These are phyloP conservation scores for Mylabris phalerata DNA, from an alignment of 1,140 invertebrate genomes.

Conservation along the genomic window DNA sequence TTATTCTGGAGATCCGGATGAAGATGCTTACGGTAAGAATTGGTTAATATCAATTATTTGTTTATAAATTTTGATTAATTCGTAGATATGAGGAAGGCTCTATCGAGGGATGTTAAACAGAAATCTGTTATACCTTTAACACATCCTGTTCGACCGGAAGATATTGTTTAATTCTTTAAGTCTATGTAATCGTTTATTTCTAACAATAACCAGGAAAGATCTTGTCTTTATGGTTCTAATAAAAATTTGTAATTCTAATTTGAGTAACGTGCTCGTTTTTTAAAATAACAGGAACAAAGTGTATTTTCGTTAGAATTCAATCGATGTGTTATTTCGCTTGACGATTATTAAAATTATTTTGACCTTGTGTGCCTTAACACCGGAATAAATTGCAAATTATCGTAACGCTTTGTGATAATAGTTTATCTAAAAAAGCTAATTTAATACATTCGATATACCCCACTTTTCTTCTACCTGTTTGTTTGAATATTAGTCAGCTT, in stretches of 20 bases:
- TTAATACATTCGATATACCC: too few species aligned
- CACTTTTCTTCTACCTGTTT: background rate
- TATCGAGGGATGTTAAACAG: conserved; percentile 86
- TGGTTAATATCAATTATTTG: background rate
- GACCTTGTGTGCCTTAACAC: too few species aligned
- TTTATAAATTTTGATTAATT: conserved; percentile 20
- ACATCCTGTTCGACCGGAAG: conserved; percentile 92
- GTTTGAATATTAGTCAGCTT: background rate
- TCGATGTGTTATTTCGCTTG: too few species aligned
- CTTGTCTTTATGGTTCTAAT: background rate
- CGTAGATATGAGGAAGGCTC: conserved; percentile 96
- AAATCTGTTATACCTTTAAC: conserved; percentile 89
- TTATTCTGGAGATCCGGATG: conserved; percentile 94
- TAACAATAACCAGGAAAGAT: background rate
- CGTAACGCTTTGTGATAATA: too few species aligned
- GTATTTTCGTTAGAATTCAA: too few species aligned
- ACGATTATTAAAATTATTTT: too few species aligned
- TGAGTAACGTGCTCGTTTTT: background rate
- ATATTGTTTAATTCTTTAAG: conserved; percentile 67
- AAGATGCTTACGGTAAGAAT: conserved; percentile 93
- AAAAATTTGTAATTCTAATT: background rate
- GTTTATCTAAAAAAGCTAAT: too few species aligned
- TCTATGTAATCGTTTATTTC: too few species aligned
- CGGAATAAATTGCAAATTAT: too few species aligned
- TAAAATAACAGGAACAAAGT: too few species aligned